Evolutionary conservation across 2,797 vertebrate genomes (phyloP), one percentile per base, ranked within the genome.

Genomic region (Syngnathus acus): DNA sequence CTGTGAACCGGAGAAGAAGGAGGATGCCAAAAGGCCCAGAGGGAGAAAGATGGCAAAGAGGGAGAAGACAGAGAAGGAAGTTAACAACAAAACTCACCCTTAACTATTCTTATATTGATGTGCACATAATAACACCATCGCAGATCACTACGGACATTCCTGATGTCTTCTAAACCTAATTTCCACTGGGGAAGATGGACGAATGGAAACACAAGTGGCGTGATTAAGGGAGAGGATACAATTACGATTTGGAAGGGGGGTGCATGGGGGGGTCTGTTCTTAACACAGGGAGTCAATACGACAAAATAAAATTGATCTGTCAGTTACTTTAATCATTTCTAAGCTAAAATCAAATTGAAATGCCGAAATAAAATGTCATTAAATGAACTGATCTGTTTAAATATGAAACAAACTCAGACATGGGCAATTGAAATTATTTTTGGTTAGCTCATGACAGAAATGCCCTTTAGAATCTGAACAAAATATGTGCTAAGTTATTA

Each of bases 131-230:
- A 81, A 85, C 83, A 82, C 74, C 80, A 78, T 81, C 68, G 16
- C 89, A 75, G 78, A 74, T 78, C 83, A 87, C 84, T 48, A 86
- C 72, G 67, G 78, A 89, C 81, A 84, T 86, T 82, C 86, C 78
- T 71, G 80, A 67, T 80, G 84, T 87, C 85, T 80, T 84, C 89
- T 89, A 89, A 86, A 74, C 68, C 85, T 86, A 88, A 55, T 73
- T 75, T 79, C n/a, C 76, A 86, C 68, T 68, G 72, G 80, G 73
- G 84, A 77, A 73, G 72, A 85, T 66, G 5, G 21, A 71, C 73
- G 65, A 51, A 75, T 80, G 78, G 67, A 82, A 81, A 83, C 67
- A 85, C 74, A 67, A 37, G 74, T 60, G 78, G 81, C 51, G 65
- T 8, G 38, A 47, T 57, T 62, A 9, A 32, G 43, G 82, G 61